These are phyloP conservation scores for Steinernema khuongi DNA, from an alignment of 1,140 invertebrate species.

Conservation along the genomic window DNA sequence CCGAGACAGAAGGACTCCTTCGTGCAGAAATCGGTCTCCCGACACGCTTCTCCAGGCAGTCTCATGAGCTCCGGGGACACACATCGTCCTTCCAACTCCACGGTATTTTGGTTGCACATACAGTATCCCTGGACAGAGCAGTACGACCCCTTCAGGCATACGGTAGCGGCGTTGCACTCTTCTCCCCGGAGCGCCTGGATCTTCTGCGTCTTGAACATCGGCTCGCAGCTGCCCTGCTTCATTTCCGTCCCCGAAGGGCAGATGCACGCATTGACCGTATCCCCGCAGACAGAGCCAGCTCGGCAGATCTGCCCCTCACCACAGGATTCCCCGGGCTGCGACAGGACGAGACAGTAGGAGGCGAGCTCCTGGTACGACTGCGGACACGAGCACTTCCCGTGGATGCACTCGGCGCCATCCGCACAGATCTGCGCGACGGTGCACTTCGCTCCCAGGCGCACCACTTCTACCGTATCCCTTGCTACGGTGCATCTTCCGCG, in stretches of 20 bases:
- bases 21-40: background rate
- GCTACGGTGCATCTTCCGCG: constrained; percentile 35
- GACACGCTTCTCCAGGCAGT: background rate
- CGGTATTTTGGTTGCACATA: constrained; percentile 7
- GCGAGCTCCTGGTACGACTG: constrained; percentile 22
- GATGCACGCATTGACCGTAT: constrained; percentile 23
- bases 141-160: constrained; percentile 24
- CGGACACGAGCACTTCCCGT: constrained; percentile 25
- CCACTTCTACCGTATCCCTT: constrained; percentile 24
- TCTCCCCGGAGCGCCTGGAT: constrained; percentile 19
- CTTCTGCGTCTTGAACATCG: constrained; percentile 2
- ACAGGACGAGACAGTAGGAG: constrained; percentile 26
- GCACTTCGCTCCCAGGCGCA: constrained; percentile 36
- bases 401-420: constrained; percentile 38
- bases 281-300: constrained; percentile 27
- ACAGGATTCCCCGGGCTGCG: constrained; percentile 33
- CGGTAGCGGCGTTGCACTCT: constrained; percentile 3
- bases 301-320: constrained; percentile 28
- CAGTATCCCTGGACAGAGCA: constrained; percentile 18
- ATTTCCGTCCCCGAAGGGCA: constrained; percentile 25
- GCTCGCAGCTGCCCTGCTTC: background rate
- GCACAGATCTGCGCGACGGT: constrained; percentile 41
- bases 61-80: background rate
- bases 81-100: background rate
- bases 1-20: background rate